Evolutionary conservation across 2,888 invertebrate genomes (phyloP), one percentile per base, ranked within the genome.

Genomic region (Scrobipalpa atriplicella): DNA sequence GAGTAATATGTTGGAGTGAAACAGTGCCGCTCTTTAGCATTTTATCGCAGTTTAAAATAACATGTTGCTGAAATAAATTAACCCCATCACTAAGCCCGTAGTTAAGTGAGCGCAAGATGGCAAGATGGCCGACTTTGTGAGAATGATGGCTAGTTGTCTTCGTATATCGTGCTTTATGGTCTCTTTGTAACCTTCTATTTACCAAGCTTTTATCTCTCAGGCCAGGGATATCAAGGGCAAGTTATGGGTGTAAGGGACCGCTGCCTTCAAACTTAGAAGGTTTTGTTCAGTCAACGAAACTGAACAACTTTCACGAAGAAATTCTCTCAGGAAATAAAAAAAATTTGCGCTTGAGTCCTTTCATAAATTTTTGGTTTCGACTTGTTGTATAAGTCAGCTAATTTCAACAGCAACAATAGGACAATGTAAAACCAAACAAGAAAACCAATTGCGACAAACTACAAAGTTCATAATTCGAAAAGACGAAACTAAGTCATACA

Each of bases 131-230:
- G 21, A 0, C 21, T 56, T 21, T 10, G 54, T 29, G 54, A 56
- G 54, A 56, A 56, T 56, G 21, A 29, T 56, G 54, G 54, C 54
- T 13, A 13, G 21, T 21, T 21, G 54, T 13, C 2, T 21, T n/a
- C 16, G 21, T 13, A 47, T 47, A 51, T 51, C 43, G 29, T 47
- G 29, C 47, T 47, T 62, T 62, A 47, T 47, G 62, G 43, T 36
- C 36, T 47, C 47, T 47, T 21, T 11, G 47, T 21, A 51, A 16
- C 29, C 62, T 16, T n/a, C 36, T 62, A 62, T 62, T 62, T 29
- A 62, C 29, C 62, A 62, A 51, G 51, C 47, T 62, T 62, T 62
- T 47, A 62, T 19, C 43, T 19, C 10, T 3, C 29, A 29, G 29
- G n/a, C n/a, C n/a, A n/a, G n/a, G n/a, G n/a, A n/a, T n/a, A n/a